Base-by-base conservation (phyloP, 2,113 vertebrate genomes). In the Hemibagrus wyckioides region DNA sequence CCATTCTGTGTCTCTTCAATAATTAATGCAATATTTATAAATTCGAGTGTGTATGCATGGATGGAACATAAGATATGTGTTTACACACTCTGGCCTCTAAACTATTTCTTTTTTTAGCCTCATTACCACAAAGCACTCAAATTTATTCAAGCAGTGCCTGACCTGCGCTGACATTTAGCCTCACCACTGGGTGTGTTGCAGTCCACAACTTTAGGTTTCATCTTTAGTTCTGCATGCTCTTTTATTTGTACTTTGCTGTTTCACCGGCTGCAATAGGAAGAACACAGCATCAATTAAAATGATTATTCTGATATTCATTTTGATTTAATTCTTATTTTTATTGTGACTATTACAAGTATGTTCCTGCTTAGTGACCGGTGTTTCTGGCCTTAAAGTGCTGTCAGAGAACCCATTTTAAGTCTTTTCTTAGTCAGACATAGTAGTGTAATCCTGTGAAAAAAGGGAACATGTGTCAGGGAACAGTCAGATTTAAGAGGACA, bases 21-120 rank as follows among this genome's bases (percentile, higher is more conserved):
- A n/a, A n/a, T 44, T 48, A n/a, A 67, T 89, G 50, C 59, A 86
- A n/a, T 86, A 86, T 86, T 89, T 41, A 86, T 84, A 9, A 76
- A 85, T 33, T 19, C 9, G 52, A 79, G 80, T 52, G 65, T 3
- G 17, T 80, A 30, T 80, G 39, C 56, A 41, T 41, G 61, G 59
- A 75, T 79, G n/a, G 80, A 86, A 52, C 73, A 79, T 80, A 30
- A 88, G 33, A 71, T 61, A 79, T 41, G 50, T 61, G 67, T 83
- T 86, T 80, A 54, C 25, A 33, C 25, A 73, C 59, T 28, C 85
- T 19, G 41, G 44, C 52, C 54, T 73, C 86, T 57, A 76, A 85
- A 88, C 13, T 82, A 41, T 56, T 86, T 39, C 28, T 63, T 73
- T 71, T 54, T 52, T 71, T 65, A 52, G 67, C 84, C 50, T 59